These are phyloP conservation scores for Momotus momota DNA, from an alignment of 2,797 vertebrate species.

Conservation along the genomic window DNA sequence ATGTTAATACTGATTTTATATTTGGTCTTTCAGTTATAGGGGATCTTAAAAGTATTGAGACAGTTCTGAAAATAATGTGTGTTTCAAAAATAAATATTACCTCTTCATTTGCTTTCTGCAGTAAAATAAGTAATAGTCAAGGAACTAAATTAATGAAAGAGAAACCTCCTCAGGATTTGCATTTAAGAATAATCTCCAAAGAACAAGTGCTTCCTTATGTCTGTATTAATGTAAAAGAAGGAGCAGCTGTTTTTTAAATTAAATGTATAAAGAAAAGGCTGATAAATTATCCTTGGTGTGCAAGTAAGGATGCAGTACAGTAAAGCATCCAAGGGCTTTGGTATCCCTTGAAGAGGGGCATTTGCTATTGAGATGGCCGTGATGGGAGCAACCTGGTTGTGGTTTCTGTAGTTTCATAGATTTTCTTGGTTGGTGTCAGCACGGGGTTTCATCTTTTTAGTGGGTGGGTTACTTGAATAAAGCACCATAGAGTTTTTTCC, in stretches of 20 bases:
- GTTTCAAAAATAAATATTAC: neutral
- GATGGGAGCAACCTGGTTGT: neutral
- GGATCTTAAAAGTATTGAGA: neutral
- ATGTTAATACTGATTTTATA: neutral
- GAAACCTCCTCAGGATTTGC: neutral
- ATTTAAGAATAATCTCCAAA: neutral
- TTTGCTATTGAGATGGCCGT: neutral
- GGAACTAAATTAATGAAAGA: neutral
- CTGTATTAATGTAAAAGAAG: neutral
- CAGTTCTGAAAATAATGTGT: neutral
- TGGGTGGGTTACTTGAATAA: neutral
- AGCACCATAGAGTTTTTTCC: neutral
- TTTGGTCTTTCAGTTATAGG: neutral
- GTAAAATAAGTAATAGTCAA: neutral
- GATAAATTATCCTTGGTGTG: neutral
- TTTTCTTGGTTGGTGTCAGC: neutral
- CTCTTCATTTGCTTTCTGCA: neutral
- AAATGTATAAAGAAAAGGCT: neutral
- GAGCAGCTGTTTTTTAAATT: conserved; percentile 4
- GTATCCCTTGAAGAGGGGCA: neutral
- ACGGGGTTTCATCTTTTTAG: neutral
- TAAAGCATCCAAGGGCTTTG: neutral
- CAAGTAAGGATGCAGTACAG: neutral
- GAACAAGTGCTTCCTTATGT: conserved; percentile 11
- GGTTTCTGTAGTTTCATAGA: neutral